These are phyloP conservation scores for Chionomys nivalis DNA, from an alignment of 2,113 vertebrate genomes.

Conservation along the genomic window DNA sequence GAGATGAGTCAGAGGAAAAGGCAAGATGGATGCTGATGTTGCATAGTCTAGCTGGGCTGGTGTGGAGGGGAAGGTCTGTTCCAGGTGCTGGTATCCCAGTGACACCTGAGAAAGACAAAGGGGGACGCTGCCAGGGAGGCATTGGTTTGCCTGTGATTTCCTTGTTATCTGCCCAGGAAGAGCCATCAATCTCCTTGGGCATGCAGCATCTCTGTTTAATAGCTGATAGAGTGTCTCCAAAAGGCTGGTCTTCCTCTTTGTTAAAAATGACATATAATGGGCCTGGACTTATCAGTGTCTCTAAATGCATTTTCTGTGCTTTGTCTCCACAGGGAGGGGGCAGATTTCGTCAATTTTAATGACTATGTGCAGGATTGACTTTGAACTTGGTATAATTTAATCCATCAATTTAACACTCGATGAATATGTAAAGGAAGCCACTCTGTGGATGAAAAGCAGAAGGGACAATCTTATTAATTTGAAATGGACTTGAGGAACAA, in stretches of 20 bases:
- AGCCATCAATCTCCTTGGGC: conserved; percentile 95
- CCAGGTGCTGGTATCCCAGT: conserved; percentile 85
- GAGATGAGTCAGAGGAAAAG: background rate
- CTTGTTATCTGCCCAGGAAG: conserved; percentile 88
- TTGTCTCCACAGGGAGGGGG: conserved; percentile 86
- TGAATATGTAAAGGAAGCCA: conserved; percentile 92
- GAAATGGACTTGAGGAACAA: conserved; percentile 88
- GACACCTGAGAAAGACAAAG: conserved; percentile 89
- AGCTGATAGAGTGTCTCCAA: conserved; percentile 96
- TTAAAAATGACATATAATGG: conserved; percentile 98
- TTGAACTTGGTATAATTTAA: conserved; percentile 95
- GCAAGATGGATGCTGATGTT: background rate
- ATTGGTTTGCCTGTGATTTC: conserved; percentile 88
- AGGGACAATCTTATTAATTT: conserved; percentile 87
- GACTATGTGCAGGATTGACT: conserved; percentile 93
- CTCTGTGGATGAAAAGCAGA: conserved; percentile 88
- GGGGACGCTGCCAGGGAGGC: conserved; percentile 83
- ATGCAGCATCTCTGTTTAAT: conserved; percentile 95
- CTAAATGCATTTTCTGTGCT: conserved; percentile 92
- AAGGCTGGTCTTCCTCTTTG: conserved; percentile 93
- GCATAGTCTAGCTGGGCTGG: background rate
- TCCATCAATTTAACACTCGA: conserved; percentile 98
- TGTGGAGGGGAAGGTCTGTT: conserved; percentile 1
- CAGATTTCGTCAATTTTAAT: conserved; percentile 89
- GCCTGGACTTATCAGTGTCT: conserved; percentile 94